Evolutionary conservation across 2,888 invertebrate genomes (phyloP).

Genomic region (Mechanitis mazaeus): DNA sequence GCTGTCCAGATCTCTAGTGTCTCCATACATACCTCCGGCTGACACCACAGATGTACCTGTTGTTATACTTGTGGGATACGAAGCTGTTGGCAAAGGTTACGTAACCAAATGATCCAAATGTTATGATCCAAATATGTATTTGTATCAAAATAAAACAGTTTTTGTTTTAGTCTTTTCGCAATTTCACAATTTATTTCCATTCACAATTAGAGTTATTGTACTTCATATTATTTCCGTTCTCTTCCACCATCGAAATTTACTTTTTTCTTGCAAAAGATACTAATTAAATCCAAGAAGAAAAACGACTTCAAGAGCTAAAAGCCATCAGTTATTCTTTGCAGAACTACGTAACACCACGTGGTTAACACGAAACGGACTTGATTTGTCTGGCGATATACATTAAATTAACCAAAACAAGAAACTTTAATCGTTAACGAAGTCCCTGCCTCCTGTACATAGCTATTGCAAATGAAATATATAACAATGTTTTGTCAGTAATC

Average conservation of each 20-base stretch:
- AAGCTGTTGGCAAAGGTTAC: constrained; percentile 64
- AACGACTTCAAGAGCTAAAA: constrained; percentile 20
- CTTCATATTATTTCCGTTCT: too few species aligned
- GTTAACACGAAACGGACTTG: neutral
- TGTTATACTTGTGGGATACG: constrained; percentile 58
- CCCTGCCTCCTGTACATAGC: too few species aligned
- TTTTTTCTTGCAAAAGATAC: neutral
- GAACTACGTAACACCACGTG: neutral
- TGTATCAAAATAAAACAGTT: too few species aligned
- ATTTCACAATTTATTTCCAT: too few species aligned
- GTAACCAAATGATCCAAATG: too few species aligned
- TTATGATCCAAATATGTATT: too few species aligned
- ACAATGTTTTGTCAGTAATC: neutral
- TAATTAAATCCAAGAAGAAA: constrained; percentile 12
- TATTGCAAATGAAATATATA: neutral
- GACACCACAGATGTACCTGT: constrained; percentile 61
- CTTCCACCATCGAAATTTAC: too few species aligned
- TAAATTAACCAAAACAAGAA: neutral
- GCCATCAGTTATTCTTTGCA: constrained; percentile 18
- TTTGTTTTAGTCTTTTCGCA: too few species aligned
- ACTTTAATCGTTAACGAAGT: too few species aligned
- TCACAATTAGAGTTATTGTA: too few species aligned
- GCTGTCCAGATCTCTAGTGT: constrained; percentile 50
- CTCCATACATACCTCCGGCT: constrained; percentile 52
- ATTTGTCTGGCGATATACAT: neutral